Percentiles rank a stretch among this genome's conserved stretches.
Conservation (phyloP, 2,113 vertebrate genomes). For the Acrocephalus arundinaceus region DNA sequence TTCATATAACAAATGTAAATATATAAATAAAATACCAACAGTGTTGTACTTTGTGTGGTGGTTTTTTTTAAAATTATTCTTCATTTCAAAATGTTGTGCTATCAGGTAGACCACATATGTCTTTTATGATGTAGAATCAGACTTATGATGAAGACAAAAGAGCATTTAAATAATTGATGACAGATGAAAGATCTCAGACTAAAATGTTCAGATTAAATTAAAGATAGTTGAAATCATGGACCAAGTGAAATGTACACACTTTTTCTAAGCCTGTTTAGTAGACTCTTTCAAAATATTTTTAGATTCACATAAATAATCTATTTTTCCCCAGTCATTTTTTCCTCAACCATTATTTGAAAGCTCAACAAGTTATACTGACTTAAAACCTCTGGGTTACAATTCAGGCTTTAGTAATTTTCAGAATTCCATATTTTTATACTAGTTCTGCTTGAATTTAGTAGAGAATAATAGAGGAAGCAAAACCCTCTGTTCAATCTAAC, state of each 20-base stretch:
- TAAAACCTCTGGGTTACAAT: neutral
- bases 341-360: neutral
- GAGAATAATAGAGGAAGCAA: neutral
- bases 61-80: fast-evolving
- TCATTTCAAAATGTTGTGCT: neutral
- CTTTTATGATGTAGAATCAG: neutral
- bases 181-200: neutral
- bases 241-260: neutral
- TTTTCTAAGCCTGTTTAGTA: neutral
- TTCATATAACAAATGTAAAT: neutral
- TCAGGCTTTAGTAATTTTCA: neutral
- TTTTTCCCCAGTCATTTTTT: neutral
- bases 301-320: neutral
- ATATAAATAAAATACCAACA: neutral
- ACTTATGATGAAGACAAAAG: neutral
- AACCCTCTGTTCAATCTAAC: neutral
- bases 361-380: neutral
- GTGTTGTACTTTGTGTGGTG: fast-evolving
- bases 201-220: neutral
- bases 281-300: neutral
- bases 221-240: neutral
- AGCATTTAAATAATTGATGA: neutral
- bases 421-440: neutral
- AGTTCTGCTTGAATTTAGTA: neutral
- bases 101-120: neutral